Base-by-base conservation (phyloP, 1,140 invertebrate species). In the Uloborus diversus region DNA sequence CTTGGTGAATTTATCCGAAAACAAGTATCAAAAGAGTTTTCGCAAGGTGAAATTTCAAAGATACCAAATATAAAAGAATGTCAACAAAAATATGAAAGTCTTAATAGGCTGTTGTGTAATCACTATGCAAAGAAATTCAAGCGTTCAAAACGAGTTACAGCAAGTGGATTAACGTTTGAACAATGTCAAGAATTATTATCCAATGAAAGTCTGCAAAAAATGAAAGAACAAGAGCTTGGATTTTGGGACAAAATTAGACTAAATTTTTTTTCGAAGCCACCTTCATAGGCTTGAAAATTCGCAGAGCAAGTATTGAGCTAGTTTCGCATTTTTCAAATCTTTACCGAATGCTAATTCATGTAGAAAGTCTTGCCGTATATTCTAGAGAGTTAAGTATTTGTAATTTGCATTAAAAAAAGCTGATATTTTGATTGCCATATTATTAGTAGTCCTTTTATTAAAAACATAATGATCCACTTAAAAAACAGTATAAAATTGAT, bases 171-270 rank as follows among this genome's bases (percentile, higher is more conserved):
- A 30, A 90, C 87, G 9, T 86, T 85, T 0, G 90, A 94, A 78
- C 89, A 94, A 86, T 95, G 93, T 82, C 91, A 90, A 78, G 76
- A 90, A 47, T 88, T 91, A 1, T 85, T 95, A 7, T 92, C 92
- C 3, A 91, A 90, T 25, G 93, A 95, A 86, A 89, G 91, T 81
- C 85, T 93, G 70, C 85, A 92, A 28, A 88, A 88, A 82, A 85
- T 92, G 9, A 86, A 90, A 82, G 85, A 90, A 83, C 11, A 98
- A 98, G n/a, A 98, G 99, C 90, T 65, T 62, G 49, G 49, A 53
- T 20, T 53, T n/a, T 2, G 17, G 11, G 49, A 53, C 5, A 53
- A 53, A 53, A n/a, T 53, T 1, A 53, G 23, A 53, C n/a, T 53
- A 5, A 53, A 20, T n/a, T n/a, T n/a, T n/a, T n/a, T n/a, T n/a